These are phyloP conservation scores for Anguilla pacifica DNA, from an alignment of 2,797 vertebrate species.

Conservation along the genomic window DNA sequence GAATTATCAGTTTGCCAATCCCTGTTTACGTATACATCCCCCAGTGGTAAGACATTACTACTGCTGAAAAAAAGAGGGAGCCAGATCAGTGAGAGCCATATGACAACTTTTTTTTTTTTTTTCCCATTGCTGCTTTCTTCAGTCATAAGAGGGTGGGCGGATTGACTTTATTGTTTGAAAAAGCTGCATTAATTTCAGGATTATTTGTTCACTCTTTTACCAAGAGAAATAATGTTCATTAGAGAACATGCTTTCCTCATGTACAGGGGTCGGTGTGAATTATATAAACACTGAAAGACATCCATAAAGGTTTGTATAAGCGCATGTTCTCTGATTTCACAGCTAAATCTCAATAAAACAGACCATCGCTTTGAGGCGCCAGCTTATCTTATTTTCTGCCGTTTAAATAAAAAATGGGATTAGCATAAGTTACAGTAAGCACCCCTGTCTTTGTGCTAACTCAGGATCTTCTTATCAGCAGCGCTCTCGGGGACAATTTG, in stretches of 20 bases:
- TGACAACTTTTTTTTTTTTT: not conserved
- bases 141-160: not conserved
- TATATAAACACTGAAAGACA: not conserved
- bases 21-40: not conserved
- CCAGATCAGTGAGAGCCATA: not conserved
- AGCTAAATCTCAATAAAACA: constrained; percentile 11
- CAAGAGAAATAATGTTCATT: not conserved
- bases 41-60: not conserved
- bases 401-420: constrained; percentile 19
- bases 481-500: constrained; percentile 31
- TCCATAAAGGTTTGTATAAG: not conserved
- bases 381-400: constrained; percentile 69
- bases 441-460: constrained; percentile 14
- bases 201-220: not conserved
- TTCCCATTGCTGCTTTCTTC: not conserved
- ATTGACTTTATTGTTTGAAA: not conserved
- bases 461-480: constrained; percentile 18
- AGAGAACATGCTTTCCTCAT: not conserved
- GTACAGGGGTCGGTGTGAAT: not conserved
- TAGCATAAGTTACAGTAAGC: constrained; percentile 15
- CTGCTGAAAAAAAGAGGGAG: not conserved
- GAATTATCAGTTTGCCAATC: not conserved
- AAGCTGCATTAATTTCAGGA: too few relatives aligned
- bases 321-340: constrained; percentile 9
- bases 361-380: constrained; percentile 49